Conservation (phyloP, 2,797 vertebrate species). For the Notolepis coatsorum region DNA sequence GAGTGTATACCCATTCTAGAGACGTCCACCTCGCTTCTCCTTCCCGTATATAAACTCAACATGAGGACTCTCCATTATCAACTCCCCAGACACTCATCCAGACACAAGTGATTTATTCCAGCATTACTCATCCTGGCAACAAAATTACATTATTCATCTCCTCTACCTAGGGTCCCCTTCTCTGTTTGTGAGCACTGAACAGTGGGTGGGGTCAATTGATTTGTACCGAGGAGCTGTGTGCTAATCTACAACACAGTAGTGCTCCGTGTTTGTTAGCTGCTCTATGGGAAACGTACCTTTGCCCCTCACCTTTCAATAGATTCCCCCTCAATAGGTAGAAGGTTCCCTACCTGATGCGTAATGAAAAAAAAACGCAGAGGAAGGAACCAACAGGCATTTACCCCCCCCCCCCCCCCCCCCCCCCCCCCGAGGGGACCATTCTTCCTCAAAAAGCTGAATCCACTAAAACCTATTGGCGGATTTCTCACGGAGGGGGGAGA, state of each 20-base stretch:
- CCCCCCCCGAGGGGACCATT: slow-evolving; percentile 24
- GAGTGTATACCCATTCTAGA: no score
- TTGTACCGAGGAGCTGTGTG: slow-evolving; percentile 18
- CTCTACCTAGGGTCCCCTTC: slow-evolving; percentile 9
- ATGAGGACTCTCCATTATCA: slow-evolving; percentile 55
- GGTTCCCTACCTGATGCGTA: slow-evolving; percentile 28
- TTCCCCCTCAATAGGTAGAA: slow-evolving; percentile 14
- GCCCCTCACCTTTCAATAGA: background rate
- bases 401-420: background rate
- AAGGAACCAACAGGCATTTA: slow-evolving; percentile 9
- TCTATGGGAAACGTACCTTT: slow-evolving; percentile 4
- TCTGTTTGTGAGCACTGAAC: slow-evolving; percentile 2
- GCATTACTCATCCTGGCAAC: slow-evolving; percentile 58
- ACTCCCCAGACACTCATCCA: slow-evolving; percentile 45
- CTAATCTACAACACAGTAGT: background rate
- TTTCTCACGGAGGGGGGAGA: slow-evolving; percentile 1
- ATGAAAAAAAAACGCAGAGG: slow-evolving; percentile 52
- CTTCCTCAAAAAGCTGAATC: slow-evolving; percentile 41
- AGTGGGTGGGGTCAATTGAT: slow-evolving; percentile 40
- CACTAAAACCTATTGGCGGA: slow-evolving; percentile 13
- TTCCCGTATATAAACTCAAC: slow-evolving; percentile 45
- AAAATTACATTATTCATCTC: slow-evolving; percentile 56
- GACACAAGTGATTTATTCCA: slow-evolving; percentile 51
- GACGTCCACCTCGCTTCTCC: slow-evolving; percentile 38
- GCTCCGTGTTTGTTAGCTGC: slow-evolving; percentile 31